A percentile compares a stretch with the other conserved stretches of the same genome.
Evolutionary conservation across 2,113 vertebrate genomes (phyloP).

Genomic region (Sterrhoptilus dennistouni): DNA sequence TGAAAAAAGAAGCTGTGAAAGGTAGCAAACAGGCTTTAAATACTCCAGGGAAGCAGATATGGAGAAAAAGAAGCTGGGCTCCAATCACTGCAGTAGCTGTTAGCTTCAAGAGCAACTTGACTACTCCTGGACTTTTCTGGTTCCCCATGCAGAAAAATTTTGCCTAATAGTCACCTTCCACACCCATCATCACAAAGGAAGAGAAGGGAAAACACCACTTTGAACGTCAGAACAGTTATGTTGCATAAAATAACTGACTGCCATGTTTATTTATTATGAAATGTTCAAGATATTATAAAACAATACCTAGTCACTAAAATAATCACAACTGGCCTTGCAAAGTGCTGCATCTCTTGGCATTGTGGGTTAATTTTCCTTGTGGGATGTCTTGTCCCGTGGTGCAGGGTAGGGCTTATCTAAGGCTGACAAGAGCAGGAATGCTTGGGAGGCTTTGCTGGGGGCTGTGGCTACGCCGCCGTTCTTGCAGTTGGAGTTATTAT

Average conservation of each 20-base stretch:
- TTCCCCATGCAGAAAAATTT: background rate
- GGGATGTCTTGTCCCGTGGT: constrained; percentile 2
- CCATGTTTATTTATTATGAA: constrained; percentile 13
- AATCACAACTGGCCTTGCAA: background rate
- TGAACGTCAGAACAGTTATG: accelerated
- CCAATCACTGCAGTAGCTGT: background rate
- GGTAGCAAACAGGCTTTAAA: background rate
- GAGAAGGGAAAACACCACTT: background rate
- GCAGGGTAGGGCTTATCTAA: constrained; percentile 46
- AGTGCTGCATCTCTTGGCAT: background rate
- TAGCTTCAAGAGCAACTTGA: background rate
- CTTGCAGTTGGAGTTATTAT: constrained; percentile 69
- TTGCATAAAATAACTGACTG: background rate
- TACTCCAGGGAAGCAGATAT: background rate
- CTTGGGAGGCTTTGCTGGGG: constrained; percentile 56
- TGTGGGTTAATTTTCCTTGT: constrained; percentile 10
- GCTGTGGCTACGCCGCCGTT: constrained; percentile 35
- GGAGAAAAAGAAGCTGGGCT: background rate
- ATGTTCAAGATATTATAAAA: background rate
- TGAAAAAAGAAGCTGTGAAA: background rate
- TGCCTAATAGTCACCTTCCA: background rate
- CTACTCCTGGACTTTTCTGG: background rate
- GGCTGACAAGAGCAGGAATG: constrained; percentile 45
- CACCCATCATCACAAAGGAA: background rate
- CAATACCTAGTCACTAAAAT: background rate